Percentiles rank a stretch among this genome's conserved stretches.
phyloP scores from a whole-genome alignment of 2,113 vertebrate genomes.

The Pontoporia blainvillei region DNA sequence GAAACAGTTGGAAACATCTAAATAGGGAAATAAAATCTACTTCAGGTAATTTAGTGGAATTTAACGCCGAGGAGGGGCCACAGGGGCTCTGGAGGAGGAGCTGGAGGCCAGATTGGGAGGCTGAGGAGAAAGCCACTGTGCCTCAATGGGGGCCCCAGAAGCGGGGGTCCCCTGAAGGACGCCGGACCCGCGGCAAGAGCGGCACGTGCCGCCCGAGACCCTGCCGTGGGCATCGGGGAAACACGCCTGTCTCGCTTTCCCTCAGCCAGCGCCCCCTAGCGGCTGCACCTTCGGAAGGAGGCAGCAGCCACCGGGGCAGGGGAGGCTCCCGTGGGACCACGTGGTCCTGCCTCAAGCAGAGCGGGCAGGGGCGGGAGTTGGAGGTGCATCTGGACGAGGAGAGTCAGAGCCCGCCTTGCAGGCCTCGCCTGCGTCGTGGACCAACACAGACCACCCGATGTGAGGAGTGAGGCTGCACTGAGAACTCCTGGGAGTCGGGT shows the following conservation, averaged over 20 bases:
- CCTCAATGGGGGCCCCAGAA: too few relatives aligned
- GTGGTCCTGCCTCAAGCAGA: not conserved
- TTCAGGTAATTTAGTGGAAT: not conserved
- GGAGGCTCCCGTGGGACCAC: not conserved
- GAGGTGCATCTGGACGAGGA: fast-evolving
- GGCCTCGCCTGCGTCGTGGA: not conserved
- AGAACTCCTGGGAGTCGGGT: not conserved
- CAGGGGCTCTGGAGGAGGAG: fast-evolving
- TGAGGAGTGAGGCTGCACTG: not conserved
- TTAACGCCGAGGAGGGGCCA: not conserved
- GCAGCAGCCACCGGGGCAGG: not conserved
- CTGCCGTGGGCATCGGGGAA: not conserved
- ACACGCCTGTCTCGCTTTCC: not conserved
- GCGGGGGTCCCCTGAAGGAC: too few relatives aligned
- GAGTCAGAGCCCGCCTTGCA: too few relatives aligned
- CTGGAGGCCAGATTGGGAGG: fast-evolving
- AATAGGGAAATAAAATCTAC: not conserved
- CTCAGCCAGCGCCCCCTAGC: too few relatives aligned
- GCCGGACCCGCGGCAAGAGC: not conserved
- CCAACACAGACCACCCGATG: not conserved
- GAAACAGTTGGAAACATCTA: not conserved
- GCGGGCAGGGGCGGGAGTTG: fast-evolving
- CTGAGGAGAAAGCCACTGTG: not conserved
- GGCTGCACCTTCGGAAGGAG: not conserved
- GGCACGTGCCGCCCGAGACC: not conserved